Evolutionary conservation across 2,888 invertebrate genomes (phyloP).

Genomic region (Lasiommata megera): DNA sequence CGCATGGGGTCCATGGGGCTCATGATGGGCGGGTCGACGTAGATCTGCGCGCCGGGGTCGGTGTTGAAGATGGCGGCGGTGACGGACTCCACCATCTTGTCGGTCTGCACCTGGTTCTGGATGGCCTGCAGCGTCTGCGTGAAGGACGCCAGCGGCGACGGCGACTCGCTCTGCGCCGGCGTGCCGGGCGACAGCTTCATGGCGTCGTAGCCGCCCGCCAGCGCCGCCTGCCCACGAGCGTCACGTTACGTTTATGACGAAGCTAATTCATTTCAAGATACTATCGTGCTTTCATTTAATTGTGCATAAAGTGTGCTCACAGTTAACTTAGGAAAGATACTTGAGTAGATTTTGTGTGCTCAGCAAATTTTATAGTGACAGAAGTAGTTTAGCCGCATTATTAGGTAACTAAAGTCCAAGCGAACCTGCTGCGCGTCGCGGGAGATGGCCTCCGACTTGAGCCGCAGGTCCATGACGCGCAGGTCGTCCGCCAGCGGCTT

Average conservation of each 20-base stretch:
- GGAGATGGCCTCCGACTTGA: conserved; percentile 82
- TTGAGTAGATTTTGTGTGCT: no score
- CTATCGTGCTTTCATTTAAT: neutral
- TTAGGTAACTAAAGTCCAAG: neutral
- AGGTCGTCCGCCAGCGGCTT: conserved; percentile 58
- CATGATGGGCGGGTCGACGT: conserved; percentile 52
- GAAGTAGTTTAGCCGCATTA: neutral
- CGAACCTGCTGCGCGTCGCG: conserved; percentile 44
- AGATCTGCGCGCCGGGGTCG: conserved; percentile 58
- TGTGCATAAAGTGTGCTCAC: neutral
- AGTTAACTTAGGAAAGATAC: neutral
- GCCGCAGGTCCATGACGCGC: conserved; percentile 85
- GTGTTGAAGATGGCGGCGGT: conserved; percentile 77
- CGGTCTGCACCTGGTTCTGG: conserved; percentile 74
- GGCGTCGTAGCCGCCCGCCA: conserved; percentile 66
- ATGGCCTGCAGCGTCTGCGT: conserved; percentile 73
- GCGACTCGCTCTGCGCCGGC: conserved; percentile 57
- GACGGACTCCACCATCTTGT: conserved; percentile 77
- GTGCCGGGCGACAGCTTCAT: conserved; percentile 80
- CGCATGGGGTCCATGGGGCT: conserved; percentile 49
- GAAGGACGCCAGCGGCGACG: conserved; percentile 63
- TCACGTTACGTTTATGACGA: no score
- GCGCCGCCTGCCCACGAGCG: conserved; percentile 44
- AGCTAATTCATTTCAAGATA: no score
- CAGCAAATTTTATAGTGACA: no score